These are phyloP conservation scores for Drosophila quadrilineata DNA, from an alignment of 1,140 invertebrate genomes.

Conservation along the genomic window DNA sequence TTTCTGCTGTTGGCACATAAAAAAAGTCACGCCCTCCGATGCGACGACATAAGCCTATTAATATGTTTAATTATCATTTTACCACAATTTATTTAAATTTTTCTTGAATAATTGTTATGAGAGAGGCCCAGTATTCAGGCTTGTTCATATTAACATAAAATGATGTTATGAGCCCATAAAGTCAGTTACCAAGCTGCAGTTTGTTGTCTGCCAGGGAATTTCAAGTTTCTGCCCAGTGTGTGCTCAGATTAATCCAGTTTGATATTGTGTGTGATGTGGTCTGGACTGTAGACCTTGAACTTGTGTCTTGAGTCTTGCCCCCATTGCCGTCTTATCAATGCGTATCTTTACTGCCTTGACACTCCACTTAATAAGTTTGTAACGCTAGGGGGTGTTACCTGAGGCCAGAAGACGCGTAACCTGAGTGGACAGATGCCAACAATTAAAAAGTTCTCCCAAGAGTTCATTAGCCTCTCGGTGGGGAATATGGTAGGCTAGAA, in stretches of 20 bases:
- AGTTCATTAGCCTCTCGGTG: conserved; percentile 57
- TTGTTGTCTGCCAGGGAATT: conserved; percentile 20
- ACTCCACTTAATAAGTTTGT: conserved; percentile 28
- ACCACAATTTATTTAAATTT: too few relatives aligned
- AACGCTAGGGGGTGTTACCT: conserved; percentile 28
- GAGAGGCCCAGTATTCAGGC: neutral
- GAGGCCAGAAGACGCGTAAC: neutral
- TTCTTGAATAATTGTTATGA: neutral
- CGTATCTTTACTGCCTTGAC: conserved; percentile 8
- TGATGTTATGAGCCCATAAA: conserved; percentile 4
- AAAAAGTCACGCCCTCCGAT: conserved; percentile 31
- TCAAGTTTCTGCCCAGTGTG: conserved; percentile 11
- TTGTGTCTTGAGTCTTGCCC: conserved; percentile 48
- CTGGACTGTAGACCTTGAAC: conserved; percentile 54
- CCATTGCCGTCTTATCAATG: conserved; percentile 17
- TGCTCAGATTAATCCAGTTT: conserved; percentile 32
- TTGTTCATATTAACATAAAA: neutral
- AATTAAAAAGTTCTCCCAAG: neutral
- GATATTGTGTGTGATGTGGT: conserved; percentile 22
- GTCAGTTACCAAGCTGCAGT: neutral
- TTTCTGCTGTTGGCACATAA: conserved; percentile 22
- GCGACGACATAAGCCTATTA: conserved; percentile 61
- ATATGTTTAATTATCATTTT: too few relatives aligned
- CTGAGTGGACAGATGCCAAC: neutral
- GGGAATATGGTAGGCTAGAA: too few relatives aligned